Evolutionary conservation across 1,140 invertebrate genomes (phyloP).

Genomic region (Rhopalosiphum padi): DNA sequence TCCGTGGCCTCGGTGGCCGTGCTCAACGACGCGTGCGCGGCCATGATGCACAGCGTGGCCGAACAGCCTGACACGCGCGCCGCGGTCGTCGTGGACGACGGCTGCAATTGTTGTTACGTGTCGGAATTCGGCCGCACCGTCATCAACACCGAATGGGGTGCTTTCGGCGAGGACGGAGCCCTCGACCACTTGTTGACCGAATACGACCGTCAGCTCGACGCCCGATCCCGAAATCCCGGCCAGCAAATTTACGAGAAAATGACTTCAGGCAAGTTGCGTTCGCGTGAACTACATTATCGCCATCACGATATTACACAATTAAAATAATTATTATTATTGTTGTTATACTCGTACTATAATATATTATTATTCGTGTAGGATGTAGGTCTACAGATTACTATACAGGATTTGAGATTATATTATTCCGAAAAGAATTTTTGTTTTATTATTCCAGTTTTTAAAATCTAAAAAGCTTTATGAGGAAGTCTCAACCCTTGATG

Average conservation of each 20-base stretch:
- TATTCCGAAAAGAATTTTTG: too few relatives aligned
- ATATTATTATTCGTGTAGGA: too few relatives aligned
- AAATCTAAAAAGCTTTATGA: not conserved
- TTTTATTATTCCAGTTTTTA: not conserved
- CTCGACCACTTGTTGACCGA: not conserved
- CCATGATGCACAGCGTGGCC: not conserved
- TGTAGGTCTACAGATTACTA: too few relatives aligned
- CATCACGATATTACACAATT: too few relatives aligned
- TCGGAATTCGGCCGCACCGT: not conserved
- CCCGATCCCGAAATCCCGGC: not conserved
- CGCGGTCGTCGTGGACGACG: not conserved
- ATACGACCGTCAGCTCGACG: not conserved
- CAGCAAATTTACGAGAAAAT: constrained; percentile 20
- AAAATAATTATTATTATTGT: too few relatives aligned
- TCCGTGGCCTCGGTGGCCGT: not conserved
- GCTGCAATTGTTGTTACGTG: constrained; percentile 16
- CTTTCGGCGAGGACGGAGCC: not conserved
- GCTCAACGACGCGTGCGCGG: not conserved
- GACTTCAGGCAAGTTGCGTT: not conserved
- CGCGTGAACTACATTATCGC: too few relatives aligned
- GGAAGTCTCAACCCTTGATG: too few relatives aligned
- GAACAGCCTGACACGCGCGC: not conserved
- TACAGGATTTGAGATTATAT: too few relatives aligned
- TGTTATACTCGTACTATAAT: too few relatives aligned
- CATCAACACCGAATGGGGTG: not conserved